Percentiles rank a stretch among this genome's conserved stretches.
These are phyloP conservation scores for Nothura maculosa DNA, from an alignment of 2,797 vertebrate genomes.

Conservation along the genomic window DNA sequence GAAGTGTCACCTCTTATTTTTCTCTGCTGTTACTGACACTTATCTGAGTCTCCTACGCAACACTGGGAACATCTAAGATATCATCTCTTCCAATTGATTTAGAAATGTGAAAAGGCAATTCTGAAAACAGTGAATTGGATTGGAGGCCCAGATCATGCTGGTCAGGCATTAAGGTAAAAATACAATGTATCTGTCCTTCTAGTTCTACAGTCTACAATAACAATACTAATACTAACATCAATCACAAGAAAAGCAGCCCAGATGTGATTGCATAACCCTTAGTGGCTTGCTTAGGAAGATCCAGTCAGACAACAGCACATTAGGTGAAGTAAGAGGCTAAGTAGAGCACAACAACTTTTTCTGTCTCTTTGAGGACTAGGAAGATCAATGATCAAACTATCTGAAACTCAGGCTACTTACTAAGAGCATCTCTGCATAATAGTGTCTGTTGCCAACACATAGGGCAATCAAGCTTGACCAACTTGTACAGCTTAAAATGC, in stretches of 20 bases:
- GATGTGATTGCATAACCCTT: background rate
- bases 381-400: background rate
- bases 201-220: background rate
- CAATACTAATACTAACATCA: too few species aligned
- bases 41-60: background rate
- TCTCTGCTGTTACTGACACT: background rate
- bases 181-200: background rate
- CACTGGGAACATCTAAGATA: background rate
- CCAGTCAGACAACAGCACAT: fast-evolving
- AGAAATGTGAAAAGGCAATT: background rate
- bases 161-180: background rate
- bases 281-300: background rate
- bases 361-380: background rate
- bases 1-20: background rate
- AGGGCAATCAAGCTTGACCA: background rate
- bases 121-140: background rate
- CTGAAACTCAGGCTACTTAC: background rate
- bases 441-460: background rate
- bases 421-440: background rate
- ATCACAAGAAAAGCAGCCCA: background rate
- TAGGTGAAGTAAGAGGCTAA: background rate
- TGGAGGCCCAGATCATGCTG: background rate
- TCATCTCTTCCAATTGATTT: background rate
- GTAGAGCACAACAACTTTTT: background rate
- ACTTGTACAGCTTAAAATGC: constrained; percentile 13